Conservation (phyloP, 37 sponge, comb jelly and placozoan species). For the Petrosia ficiformis region DNA sequence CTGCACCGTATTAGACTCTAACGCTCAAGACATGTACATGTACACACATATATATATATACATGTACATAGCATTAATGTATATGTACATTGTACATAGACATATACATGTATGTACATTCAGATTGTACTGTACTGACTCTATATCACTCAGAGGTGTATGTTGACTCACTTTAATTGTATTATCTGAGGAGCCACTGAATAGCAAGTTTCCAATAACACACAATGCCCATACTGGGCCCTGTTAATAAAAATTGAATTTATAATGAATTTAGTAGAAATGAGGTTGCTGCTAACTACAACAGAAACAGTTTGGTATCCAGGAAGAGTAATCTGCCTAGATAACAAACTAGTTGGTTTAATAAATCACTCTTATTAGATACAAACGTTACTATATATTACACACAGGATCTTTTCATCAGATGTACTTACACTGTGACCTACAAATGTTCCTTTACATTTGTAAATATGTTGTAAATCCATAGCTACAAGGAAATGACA, state of each 20-base stretch:
- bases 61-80: too few relatives aligned
- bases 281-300: too few relatives aligned
- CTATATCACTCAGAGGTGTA: too few relatives aligned
- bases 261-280: not conserved
- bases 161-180: conserved; percentile 80
- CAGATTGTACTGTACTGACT: not conserved
- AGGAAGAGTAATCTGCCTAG: too few relatives aligned
- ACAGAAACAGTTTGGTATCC: too few relatives aligned
- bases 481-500: conserved; percentile 46
- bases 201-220: conserved; percentile 75
- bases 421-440: conserved; percentile 80
- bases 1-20: not conserved
- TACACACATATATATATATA: not conserved
- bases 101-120: not conserved
- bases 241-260: conserved; percentile 6
- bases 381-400: too few relatives aligned
- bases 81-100: too few relatives aligned
- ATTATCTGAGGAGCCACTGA: conserved; percentile 94
- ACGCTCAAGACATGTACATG: not conserved
- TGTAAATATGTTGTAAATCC: conserved; percentile 85
- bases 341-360: too few relatives aligned
- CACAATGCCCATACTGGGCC: conserved; percentile 95
- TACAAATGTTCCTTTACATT: conserved; percentile 97
- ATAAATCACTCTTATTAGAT: too few relatives aligned
- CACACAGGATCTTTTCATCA: too few relatives aligned